Evolutionary conservation across 2,113 vertebrate genomes (phyloP).

Genomic region (Amblyornis subalaris): DNA sequence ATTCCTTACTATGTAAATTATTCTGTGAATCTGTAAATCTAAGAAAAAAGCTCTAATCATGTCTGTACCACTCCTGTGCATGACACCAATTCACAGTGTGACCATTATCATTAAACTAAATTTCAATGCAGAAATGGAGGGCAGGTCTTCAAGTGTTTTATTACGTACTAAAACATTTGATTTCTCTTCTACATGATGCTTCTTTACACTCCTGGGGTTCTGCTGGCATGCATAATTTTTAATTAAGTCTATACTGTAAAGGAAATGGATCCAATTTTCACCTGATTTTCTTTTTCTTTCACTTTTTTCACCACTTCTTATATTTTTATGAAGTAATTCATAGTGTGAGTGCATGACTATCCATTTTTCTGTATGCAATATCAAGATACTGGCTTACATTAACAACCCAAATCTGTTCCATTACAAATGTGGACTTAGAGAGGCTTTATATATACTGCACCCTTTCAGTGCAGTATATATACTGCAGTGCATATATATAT

Average conservation of each 20-base stretch:
- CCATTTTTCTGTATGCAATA: neutral
- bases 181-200: neutral
- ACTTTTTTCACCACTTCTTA: neutral
- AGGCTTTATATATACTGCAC: neutral
- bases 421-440: neutral
- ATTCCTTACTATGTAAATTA: neutral
- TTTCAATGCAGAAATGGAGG: neutral
- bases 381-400: neutral
- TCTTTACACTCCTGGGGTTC: neutral
- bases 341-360: neutral
- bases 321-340: neutral
- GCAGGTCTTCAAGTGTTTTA: neutral
- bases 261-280: neutral
- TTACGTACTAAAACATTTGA: neutral
- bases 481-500: no score
- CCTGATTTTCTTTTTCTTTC: fast-evolving
- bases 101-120: neutral
- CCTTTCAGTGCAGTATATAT: neutral
- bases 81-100: neutral
- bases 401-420: neutral
- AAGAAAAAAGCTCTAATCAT: neutral
- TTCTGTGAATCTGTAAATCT: neutral
- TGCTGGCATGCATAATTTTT: neutral
- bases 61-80: neutral
- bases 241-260: neutral